A percentile compares a stretch with the other conserved stretches of the same genome.
Evolutionary conservation across 2,888 invertebrate species (phyloP).

Genomic region (Nysson spinosus): DNA sequence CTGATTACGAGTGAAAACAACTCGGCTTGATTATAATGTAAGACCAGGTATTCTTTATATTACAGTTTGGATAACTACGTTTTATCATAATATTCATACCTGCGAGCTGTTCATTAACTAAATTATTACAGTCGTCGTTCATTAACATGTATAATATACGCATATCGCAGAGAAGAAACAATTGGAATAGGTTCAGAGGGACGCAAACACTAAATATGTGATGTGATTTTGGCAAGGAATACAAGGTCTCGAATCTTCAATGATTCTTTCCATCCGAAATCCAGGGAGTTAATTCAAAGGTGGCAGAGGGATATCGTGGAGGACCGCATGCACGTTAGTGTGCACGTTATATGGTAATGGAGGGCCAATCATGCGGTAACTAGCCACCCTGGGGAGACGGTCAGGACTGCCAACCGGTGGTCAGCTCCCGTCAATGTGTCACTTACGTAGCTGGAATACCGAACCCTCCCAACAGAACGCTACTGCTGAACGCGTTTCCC

Average conservation of each 20-base stretch:
- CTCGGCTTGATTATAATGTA: background rate
- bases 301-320: slow-evolving; percentile 51
- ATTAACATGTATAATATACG: too few relatives aligned
- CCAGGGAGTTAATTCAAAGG: slow-evolving; percentile 39
- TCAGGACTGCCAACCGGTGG: slow-evolving; percentile 75
- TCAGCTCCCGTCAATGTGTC: slow-evolving; percentile 77
- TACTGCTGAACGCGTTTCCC: slow-evolving; percentile 63
- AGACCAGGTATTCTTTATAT: background rate
- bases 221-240: too few relatives aligned
- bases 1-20: slow-evolving; percentile 12
- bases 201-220: too few relatives aligned
- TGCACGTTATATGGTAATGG: slow-evolving; percentile 75
- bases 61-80: background rate
- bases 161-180: too few relatives aligned
- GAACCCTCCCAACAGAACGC: slow-evolving; percentile 68
- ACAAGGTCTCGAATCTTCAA: background rate
- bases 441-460: slow-evolving; percentile 75
- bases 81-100: background rate
- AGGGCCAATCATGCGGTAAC: slow-evolving; percentile 78
- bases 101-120: too few relatives aligned
- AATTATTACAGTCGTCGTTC: too few relatives aligned
- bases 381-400: slow-evolving; percentile 75
- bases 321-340: slow-evolving; percentile 60
- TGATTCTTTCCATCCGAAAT: slow-evolving; percentile 6
- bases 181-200: too few relatives aligned